These are phyloP conservation scores for Siniperca undulata DNA, from an alignment of 2,797 vertebrate genomes.

Conservation along the genomic window DNA sequence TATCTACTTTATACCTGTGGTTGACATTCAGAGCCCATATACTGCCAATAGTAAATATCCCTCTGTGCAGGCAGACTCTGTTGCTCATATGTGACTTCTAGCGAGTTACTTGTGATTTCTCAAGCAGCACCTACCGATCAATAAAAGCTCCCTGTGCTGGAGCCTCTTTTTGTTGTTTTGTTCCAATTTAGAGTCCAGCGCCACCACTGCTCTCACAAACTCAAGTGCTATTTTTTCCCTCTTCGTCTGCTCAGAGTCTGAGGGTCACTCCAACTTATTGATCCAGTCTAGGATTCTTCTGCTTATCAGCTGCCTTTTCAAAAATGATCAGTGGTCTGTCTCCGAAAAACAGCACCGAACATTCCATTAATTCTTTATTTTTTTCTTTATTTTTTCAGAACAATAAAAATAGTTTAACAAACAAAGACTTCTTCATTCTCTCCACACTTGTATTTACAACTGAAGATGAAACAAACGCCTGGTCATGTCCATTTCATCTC, in stretches of 20 bases:
- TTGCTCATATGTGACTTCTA: constrained; percentile 16
- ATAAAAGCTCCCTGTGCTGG: constrained; percentile 34
- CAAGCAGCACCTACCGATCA: constrained; percentile 38
- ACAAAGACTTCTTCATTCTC: constrained; percentile 87
- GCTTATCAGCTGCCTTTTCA: constrained; percentile 26
- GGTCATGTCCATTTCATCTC: constrained; percentile 81
- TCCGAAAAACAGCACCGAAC: constrained; percentile 8
- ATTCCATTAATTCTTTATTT: constrained; percentile 59
- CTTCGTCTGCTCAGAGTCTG: constrained; percentile 34
- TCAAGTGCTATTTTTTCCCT: constrained; percentile 5
- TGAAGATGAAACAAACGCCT: constrained; percentile 79
- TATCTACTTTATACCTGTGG: background rate
- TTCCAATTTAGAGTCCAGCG: constrained; percentile 35
- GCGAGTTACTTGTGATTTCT: constrained; percentile 25
- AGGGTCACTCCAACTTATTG: constrained; percentile 53
- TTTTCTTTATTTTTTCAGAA: constrained; percentile 80
- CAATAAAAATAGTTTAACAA: constrained; percentile 90
- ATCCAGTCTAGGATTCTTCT: constrained; percentile 48
- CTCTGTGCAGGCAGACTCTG: background rate
- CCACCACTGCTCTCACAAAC: constrained; percentile 17
- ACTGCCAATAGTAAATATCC: background rate
- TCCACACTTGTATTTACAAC: constrained; percentile 85
- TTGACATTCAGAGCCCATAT: constrained; percentile 5
- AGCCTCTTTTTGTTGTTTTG: constrained; percentile 16
- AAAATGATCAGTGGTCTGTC: background rate